Evolutionary conservation across 1,140 invertebrate species (phyloP).

Genomic region (Luehdorfia chinensis): DNA sequence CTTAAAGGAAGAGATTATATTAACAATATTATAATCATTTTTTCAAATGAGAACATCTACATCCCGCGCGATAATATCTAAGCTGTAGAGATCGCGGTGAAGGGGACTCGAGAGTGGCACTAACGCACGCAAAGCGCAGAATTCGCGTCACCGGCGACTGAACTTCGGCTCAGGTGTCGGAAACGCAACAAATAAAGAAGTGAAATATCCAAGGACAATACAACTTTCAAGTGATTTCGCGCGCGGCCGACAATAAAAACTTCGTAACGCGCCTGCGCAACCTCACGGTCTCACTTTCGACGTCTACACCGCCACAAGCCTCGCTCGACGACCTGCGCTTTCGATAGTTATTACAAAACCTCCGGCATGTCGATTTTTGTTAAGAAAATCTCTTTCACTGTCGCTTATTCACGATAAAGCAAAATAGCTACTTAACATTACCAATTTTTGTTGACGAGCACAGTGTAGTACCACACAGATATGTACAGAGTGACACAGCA

Average conservation of each 20-base stretch:
- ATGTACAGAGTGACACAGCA: too few relatives aligned
- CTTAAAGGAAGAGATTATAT: too few relatives aligned
- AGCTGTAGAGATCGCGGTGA: conserved; percentile 50
- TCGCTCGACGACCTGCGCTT: conserved; percentile 56
- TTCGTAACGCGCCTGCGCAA: conserved; percentile 73
- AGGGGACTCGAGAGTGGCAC: conserved; percentile 47
- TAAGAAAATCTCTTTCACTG: conserved; percentile 16
- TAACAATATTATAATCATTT: too few relatives aligned
- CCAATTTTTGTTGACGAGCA: too few relatives aligned
- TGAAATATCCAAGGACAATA: conserved; percentile 75
- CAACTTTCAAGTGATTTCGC: conserved; percentile 76
- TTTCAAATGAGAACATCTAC: conserved; percentile 18
- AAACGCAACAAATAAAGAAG: conserved; percentile 72
- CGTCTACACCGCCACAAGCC: conserved; percentile 48
- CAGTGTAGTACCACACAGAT: too few relatives aligned
- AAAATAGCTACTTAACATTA: too few relatives aligned
- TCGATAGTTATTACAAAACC: conserved; percentile 67
- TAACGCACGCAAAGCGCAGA: conserved; percentile 50
- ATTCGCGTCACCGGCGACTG: conserved; percentile 56
- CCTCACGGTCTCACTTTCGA: conserved; percentile 73
- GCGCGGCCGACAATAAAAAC: conserved; percentile 74
- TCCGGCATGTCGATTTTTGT: conserved; percentile 62
- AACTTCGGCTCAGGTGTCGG: conserved; percentile 66
- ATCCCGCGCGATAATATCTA: conserved; percentile 34
- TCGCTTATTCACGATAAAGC: not conserved